These are phyloP conservation scores for Bombus waltoni DNA, from an alignment of 1,140 invertebrate genomes.

Conservation along the genomic window DNA sequence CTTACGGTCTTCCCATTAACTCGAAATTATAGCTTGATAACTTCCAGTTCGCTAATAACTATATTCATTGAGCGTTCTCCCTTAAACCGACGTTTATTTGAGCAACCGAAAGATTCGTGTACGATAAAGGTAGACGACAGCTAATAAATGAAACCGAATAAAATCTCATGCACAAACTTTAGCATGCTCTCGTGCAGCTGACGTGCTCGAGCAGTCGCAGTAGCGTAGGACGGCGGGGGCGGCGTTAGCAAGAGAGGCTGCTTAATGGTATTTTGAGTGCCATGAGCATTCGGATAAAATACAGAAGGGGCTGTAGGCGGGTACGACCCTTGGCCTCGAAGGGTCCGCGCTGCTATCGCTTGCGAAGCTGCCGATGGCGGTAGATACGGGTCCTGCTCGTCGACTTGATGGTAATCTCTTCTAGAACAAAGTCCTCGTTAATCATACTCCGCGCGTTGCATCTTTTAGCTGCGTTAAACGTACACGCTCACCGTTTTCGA, in stretches of 20 bases:
- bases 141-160: conserved; percentile 69
- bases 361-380: conserved; percentile 86
- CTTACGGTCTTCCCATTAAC: not conserved
- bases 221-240: conserved; percentile 83
- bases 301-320: conserved; percentile 82
- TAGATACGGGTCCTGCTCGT: conserved; percentile 89
- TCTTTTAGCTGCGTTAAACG: not conserved
- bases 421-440: conserved; percentile 81
- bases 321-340: conserved; percentile 87
- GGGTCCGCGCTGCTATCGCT: conserved; percentile 85
- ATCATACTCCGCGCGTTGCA: conserved; percentile 6
- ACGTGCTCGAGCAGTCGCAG: conserved; percentile 84
- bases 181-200: conserved; percentile 83
- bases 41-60: not conserved
- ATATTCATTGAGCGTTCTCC: not conserved
- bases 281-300: conserved; percentile 82
- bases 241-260: conserved; percentile 83
- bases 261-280: conserved; percentile 83
- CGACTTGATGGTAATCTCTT: conserved; percentile 88
- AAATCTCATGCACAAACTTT: conserved; percentile 83
- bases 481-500: conserved; percentile 89
- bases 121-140: conserved; percentile 20
- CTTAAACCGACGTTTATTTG: not conserved
- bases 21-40: not conserved
- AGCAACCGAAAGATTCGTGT: not conserved